Evolutionary conservation across 2,113 vertebrate species (phyloP).

Genomic region (Falcunculus frontatus): DNA sequence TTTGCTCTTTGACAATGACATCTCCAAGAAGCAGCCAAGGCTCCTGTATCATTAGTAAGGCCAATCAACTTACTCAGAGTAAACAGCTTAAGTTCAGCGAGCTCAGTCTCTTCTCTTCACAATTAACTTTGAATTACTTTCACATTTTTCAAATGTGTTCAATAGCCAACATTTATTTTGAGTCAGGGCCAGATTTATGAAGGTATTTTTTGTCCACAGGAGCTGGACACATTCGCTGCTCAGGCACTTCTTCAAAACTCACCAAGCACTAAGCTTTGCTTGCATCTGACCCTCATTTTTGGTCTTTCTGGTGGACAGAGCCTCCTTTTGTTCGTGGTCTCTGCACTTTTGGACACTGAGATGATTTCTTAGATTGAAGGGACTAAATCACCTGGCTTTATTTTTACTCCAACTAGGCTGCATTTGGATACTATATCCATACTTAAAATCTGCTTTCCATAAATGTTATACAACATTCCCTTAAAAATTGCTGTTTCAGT

Average conservation of each 20-base stretch:
- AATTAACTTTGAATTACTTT: not conserved
- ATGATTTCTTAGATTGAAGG: not conserved
- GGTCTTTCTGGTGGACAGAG: not conserved
- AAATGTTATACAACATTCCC: constrained; percentile 30
- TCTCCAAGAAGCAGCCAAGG: constrained; percentile 23
- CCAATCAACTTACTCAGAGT: not conserved
- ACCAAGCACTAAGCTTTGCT: not conserved
- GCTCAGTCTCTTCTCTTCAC: not conserved
- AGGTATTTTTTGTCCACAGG: not conserved
- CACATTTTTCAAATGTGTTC: not conserved
- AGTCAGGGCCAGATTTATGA: not conserved
- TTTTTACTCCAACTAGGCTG: not conserved
- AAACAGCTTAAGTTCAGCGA: not conserved
- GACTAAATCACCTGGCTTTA: not conserved
- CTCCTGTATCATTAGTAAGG: not conserved
- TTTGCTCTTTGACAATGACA: constrained; percentile 35
- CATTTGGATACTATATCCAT: not conserved
- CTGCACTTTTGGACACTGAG: not conserved
- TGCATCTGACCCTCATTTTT: not conserved
- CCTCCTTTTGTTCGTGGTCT: not conserved
- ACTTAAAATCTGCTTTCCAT: constrained; percentile 32
- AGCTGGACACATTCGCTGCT: not conserved
- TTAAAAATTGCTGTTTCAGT: constrained; percentile 48
- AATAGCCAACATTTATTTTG: not conserved
- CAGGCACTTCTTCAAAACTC: not conserved